These are phyloP conservation scores for Panthera tigris DNA, from an alignment of 2,113 vertebrate species.

Conservation along the genomic window DNA sequence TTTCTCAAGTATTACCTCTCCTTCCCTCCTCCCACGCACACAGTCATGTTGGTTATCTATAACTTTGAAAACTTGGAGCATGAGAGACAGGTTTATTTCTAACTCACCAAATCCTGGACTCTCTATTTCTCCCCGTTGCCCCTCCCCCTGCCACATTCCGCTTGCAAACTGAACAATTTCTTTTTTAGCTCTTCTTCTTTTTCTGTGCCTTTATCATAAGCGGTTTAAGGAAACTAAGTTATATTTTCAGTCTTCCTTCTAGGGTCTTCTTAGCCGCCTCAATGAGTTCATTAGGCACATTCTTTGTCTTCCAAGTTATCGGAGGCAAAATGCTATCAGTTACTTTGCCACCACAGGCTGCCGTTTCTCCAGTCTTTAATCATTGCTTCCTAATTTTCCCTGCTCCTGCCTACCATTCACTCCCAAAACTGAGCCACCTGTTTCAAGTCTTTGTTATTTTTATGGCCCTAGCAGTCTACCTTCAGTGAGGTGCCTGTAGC, in stretches of 20 bases:
- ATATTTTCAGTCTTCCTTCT: neutral
- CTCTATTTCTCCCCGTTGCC: neutral
- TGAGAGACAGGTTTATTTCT: neutral
- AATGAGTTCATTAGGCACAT: neutral
- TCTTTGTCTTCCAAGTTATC: neutral
- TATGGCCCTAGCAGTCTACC: neutral
- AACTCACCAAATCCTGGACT: neutral
- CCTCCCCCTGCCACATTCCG: neutral
- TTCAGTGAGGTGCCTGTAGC: neutral
- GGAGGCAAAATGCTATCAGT: neutral
- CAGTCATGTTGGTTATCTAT: neutral
- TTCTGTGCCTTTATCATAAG: neutral
- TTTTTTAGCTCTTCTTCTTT: neutral
- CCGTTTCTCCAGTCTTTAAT: neutral
- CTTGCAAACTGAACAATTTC: neutral
- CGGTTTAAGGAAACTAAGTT: neutral
- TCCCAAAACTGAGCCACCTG: neutral
- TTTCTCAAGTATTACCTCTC: neutral
- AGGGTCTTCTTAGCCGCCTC: neutral
- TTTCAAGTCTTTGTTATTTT: neutral
- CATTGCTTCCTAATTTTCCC: neutral
- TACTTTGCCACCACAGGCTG: neutral
- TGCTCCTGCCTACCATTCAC: neutral
- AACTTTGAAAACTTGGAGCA: neutral
- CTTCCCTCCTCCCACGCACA: accelerated